Percentiles rank a stretch among this genome's conserved stretches.
Evolutionary conservation across 23 tunicate species (phyloP).

Genomic region (Halocynthia aurantium): DNA sequence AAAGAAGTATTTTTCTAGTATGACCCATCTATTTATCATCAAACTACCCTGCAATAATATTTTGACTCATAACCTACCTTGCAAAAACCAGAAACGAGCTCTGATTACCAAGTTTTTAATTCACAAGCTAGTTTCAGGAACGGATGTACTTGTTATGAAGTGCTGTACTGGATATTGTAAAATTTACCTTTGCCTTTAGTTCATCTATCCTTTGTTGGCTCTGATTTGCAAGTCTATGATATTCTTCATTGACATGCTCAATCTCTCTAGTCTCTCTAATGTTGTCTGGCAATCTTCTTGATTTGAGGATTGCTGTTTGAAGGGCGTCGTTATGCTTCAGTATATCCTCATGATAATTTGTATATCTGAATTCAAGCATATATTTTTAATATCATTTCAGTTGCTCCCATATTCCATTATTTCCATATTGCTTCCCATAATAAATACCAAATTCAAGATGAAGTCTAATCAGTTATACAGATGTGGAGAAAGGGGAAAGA

Average conservation of each 20-base stretch:
- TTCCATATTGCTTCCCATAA: too few relatives aligned
- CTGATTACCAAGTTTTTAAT: too few relatives aligned
- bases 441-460: neutral
- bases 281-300: constrained; percentile 28
- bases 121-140: too few relatives aligned
- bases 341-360: constrained; percentile 74
- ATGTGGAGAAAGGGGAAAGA: neutral
- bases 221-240: constrained; percentile 18
- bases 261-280: constrained; percentile 46
- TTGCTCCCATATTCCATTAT: too few relatives aligned
- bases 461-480: neutral
- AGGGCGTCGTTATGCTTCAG: constrained; percentile 40
- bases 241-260: constrained; percentile 49
- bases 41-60: too few relatives aligned
- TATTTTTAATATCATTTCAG: too few relatives aligned
- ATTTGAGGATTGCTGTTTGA: constrained; percentile 36
- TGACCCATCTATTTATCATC: too few relatives aligned
- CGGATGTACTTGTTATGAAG: too few relatives aligned
- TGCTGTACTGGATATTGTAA: too few relatives aligned
- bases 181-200: constrained; percentile 48
- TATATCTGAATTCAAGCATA: constrained; percentile 28
- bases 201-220: constrained; percentile 45
- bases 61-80: too few relatives aligned
- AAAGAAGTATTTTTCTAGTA: neutral
- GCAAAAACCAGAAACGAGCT: too few relatives aligned